phyloP scores from a whole-genome alignment of 2,888 invertebrate genomes.

The Coleophora flavipennella region DNA sequence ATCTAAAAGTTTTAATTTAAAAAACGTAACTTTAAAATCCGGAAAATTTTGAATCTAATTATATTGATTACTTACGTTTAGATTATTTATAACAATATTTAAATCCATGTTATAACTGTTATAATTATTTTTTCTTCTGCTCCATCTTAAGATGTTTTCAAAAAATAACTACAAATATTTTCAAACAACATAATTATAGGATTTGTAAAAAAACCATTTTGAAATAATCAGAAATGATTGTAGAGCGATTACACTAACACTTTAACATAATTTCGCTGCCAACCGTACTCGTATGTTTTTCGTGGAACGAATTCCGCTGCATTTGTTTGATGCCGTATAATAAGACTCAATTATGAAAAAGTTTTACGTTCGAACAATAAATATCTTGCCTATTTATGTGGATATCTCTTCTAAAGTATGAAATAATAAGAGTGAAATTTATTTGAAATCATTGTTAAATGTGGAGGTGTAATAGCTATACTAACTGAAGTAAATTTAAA shows the following conservation, averaged over 20 bases:
- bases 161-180: constrained; percentile 27
- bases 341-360: constrained; percentile 68
- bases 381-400: constrained; percentile 8
- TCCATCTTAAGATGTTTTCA: constrained; percentile 17
- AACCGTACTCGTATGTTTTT: constrained; percentile 54
- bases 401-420: too few relatives aligned
- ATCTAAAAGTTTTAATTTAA: too few relatives aligned
- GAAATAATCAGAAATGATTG: constrained; percentile 58
- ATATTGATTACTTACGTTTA: too few relatives aligned
- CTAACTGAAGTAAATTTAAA: too few relatives aligned
- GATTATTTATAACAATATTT: too few relatives aligned
- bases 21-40: too few relatives aligned
- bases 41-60: too few relatives aligned
- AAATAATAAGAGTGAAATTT: too few relatives aligned
- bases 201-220: constrained; percentile 35
- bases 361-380: constrained; percentile 36
- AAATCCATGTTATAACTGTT: too few relatives aligned
- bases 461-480: too few relatives aligned
- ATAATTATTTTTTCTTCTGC: not conserved
- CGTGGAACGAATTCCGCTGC: constrained; percentile 67
- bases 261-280: constrained; percentile 47
- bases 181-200: constrained; percentile 35
- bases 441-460: too few relatives aligned
- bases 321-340: constrained; percentile 70
- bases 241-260: constrained; percentile 43